These are phyloP conservation scores for Orchesellides sinensis DNA, from an alignment of 2,888 invertebrate species.

Conservation along the genomic window DNA sequence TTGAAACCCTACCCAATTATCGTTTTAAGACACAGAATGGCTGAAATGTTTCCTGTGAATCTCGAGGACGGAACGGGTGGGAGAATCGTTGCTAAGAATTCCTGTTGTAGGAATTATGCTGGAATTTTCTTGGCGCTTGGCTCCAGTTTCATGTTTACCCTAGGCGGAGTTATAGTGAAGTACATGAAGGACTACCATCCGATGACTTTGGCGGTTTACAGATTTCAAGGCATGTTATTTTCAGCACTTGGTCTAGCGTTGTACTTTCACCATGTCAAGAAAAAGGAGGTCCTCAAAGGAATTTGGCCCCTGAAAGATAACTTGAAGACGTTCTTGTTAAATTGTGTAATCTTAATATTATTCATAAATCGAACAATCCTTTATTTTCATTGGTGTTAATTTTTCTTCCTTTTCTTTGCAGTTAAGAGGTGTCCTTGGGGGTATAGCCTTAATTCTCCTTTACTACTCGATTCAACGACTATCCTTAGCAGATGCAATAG, in stretches of 20 bases:
- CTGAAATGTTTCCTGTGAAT: no score
- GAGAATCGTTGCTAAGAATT: not conserved
- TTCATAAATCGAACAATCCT: not conserved
- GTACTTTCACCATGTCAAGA: slow-evolving; percentile 52
- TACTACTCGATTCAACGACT: slow-evolving; percentile 62
- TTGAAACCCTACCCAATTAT: no score
- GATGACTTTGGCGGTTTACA: slow-evolving; percentile 55
- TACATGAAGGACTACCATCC: slow-evolving; percentile 68
- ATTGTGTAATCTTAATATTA: slow-evolving; percentile 53
- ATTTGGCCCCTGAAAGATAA: slow-evolving; percentile 58
- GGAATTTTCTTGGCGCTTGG: slow-evolving; percentile 58
- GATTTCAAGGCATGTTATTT: slow-evolving; percentile 67
- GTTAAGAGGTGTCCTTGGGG: slow-evolving; percentile 59
- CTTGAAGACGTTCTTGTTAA: slow-evolving; percentile 55
- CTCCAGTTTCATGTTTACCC: slow-evolving; percentile 60
- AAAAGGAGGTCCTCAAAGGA: slow-evolving; percentile 44
- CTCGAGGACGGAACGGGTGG: no score
- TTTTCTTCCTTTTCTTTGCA: slow-evolving; percentile 28
- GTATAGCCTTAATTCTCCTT: slow-evolving; percentile 51
- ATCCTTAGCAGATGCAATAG: slow-evolving; percentile 60
- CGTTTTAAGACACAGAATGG: no score
- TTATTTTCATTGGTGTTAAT: not conserved
- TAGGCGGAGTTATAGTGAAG: slow-evolving; percentile 63
- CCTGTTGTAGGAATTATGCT: slow-evolving; percentile 37
- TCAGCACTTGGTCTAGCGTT: slow-evolving; percentile 62